These are phyloP conservation scores for Dermolepida albohirtum DNA, from an alignment of 2,888 invertebrate species.

Conservation along the genomic window DNA sequence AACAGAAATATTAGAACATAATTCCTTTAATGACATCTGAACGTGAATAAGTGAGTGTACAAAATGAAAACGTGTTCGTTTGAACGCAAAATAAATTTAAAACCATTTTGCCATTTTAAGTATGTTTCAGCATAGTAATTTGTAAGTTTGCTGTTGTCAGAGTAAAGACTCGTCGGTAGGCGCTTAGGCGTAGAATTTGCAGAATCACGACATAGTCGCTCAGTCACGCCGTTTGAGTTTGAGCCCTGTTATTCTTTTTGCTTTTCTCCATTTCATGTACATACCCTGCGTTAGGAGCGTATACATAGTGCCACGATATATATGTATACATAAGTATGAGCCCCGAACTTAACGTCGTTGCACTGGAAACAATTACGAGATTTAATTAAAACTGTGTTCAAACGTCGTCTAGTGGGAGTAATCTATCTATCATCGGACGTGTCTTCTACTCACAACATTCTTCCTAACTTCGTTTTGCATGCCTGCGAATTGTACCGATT, in stretches of 20 bases:
- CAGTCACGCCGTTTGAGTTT: constrained; percentile 61
- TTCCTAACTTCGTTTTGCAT: constrained; percentile 62
- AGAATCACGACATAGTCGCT: constrained; percentile 64
- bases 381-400: constrained; percentile 67
- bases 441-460: constrained; percentile 61
- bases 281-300: constrained; percentile 33
- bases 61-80: constrained; percentile 2
- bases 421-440: constrained; percentile 64
- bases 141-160: constrained; percentile 57
- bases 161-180: constrained; percentile 39
- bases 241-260: constrained; percentile 57
- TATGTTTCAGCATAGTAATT: constrained; percentile 42
- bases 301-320: constrained; percentile 25
- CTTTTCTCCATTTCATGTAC: constrained; percentile 51
- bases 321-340: constrained; percentile 1
- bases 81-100: constrained; percentile 36
- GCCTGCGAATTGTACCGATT: constrained; percentile 50
- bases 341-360: constrained; percentile 46
- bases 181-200: constrained; percentile 60
- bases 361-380: constrained; percentile 66
- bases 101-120: constrained; percentile 41
- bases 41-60: neutral
- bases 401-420: constrained; percentile 62
- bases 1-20: too few relatives aligned
- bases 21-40: too few relatives aligned